Base-by-base conservation (phyloP, 2,888 invertebrate species). In the Timandra comae region DNA sequence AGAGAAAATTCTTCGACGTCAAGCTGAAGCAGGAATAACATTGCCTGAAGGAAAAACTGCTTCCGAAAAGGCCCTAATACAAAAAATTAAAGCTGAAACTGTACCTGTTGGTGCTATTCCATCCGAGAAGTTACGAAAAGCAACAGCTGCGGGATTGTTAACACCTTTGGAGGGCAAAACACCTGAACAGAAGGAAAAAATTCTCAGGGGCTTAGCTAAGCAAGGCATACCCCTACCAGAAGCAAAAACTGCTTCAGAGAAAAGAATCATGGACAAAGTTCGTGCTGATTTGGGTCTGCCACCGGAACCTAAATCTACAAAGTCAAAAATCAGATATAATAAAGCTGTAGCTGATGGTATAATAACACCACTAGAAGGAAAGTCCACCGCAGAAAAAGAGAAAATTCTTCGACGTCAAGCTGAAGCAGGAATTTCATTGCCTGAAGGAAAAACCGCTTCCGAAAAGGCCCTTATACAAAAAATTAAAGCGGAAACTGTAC, bases 31-130 rank as follows among this genome's bases (percentile, higher is more conserved):
- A 3, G 56, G 57, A 2, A 28, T 58, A 2, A 42, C 54, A 0
- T 30, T 64, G 4, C 57, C 60, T 1, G 59, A 57, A 49, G 60
- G 60, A 1, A 37, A 47, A 24, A 55, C 57, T 0, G 33, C 52
- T 1, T 62, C 63, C 1, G 57, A 56, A 41, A 65, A 62, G 36
- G 49, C 48, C 4, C 24, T 63, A 0, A 37, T 46, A 7, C 11
- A 29, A 1, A 45, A 51, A 34, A 38, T 48, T 7, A 38, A 36
- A 8, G 38, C 35, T 1, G 37, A 41, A 1, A 25, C 28, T 6
- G 38, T 43, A 7, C 21, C 47, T 30, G 36, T 46, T 10, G 46
- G 35, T 3, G 47, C 41, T 28, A 13, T 42, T 8, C 26, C 41
- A 7, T 46, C 51, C 3, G 51, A 46, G 27, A 53, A 47, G 27